Evolutionary conservation across 2,888 invertebrate genomes (phyloP).

Genomic region (Ceratothoa steindachneri): DNA sequence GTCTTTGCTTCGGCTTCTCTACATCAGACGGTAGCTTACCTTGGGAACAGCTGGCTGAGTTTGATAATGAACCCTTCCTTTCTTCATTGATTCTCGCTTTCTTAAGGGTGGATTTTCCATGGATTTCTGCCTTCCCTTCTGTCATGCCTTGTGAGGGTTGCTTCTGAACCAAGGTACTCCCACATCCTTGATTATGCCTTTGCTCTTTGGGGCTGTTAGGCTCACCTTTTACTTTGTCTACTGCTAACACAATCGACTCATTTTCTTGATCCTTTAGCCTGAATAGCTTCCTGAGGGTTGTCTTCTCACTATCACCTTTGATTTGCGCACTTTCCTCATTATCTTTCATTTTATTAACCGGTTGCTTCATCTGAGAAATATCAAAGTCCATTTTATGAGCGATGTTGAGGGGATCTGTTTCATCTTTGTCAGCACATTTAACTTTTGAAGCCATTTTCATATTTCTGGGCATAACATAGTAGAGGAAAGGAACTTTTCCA

Average conservation of each 20-base stretch:
- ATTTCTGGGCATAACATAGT: slow-evolving; percentile 29
- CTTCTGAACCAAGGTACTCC: not conserved
- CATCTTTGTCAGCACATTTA: slow-evolving; percentile 14
- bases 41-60: not conserved
- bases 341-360: not conserved
- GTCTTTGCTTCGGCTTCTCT: not conserved
- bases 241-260: not conserved
- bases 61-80: not conserved
- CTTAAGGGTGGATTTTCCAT: not conserved
- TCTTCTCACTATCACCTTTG: slow-evolving; percentile 3
- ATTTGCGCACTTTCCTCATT: not conserved
- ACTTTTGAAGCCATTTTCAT: not conserved
- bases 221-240: not conserved
- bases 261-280: not conserved
- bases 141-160: not conserved
- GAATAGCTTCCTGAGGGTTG: not conserved
- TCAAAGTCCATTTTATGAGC: not conserved
- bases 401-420: not conserved
- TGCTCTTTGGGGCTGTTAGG: not conserved
- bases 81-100: not conserved
- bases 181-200: not conserved
- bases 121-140: not conserved
- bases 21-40: not conserved
- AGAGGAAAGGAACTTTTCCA: slow-evolving; percentile 27
- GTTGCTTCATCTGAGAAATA: not conserved